A percentile compares a stretch with the other conserved stretches of the same genome.
phyloP scores from a whole-genome alignment of 1,140 invertebrate species.

The Nixonia krombeini region DNA sequence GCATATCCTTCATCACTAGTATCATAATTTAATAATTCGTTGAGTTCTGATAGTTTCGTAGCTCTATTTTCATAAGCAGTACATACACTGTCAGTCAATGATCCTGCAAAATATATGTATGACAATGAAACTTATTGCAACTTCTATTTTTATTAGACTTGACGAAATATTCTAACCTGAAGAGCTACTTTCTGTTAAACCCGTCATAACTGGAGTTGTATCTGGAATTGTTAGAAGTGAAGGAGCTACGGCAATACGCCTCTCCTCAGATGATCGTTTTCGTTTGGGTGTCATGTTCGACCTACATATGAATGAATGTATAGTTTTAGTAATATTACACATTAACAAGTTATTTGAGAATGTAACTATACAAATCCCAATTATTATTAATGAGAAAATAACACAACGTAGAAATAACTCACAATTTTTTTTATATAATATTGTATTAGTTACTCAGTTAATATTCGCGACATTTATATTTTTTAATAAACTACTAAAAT shows the following conservation, averaged over 20 bases:
- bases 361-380: too few species aligned
- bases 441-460: too few species aligned
- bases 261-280: slow-evolving; percentile 69
- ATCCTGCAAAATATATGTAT: slow-evolving; percentile 62
- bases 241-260: slow-evolving; percentile 55
- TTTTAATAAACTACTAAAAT: too few species aligned
- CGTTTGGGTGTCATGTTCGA: slow-evolving; percentile 63
- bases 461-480: too few species aligned
- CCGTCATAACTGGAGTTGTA: slow-evolving; percentile 58
- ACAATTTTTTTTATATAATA: too few species aligned
- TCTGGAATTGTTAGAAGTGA: slow-evolving; percentile 67
- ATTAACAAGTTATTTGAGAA: too few species aligned
- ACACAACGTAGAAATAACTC: too few species aligned
- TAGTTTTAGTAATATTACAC: neutral
- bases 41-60: slow-evolving; percentile 44
- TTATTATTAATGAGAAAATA: too few species aligned
- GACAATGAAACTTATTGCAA: neutral
- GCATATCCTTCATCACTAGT: slow-evolving; percentile 33
- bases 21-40: slow-evolving; percentile 44
- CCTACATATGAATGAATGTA: slow-evolving; percentile 35
- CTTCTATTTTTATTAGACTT: neutral
- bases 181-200: slow-evolving; percentile 76
- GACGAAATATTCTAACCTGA: slow-evolving; percentile 68
- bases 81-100: slow-evolving; percentile 76
- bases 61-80: slow-evolving; percentile 74